Conservation (phyloP, 2,888 invertebrate genomes). For the Xestia c-nigrum region DNA sequence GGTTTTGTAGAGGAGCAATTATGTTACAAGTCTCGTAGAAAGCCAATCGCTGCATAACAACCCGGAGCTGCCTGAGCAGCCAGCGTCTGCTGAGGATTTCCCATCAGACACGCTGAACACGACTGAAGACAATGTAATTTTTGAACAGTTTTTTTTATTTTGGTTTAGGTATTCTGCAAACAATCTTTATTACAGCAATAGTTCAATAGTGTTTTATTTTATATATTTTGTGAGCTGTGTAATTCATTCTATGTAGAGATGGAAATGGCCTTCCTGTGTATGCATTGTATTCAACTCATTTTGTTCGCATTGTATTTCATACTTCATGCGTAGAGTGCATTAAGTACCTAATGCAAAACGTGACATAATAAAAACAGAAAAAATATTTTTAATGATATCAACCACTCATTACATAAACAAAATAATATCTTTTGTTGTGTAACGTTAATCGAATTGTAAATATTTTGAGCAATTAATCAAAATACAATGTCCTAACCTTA, state of each 20-base stretch:
- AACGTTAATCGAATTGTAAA: constrained; percentile 17
- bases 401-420: constrained; percentile 3
- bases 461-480: constrained; percentile 3
- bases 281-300: neutral
- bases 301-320: constrained; percentile 14
- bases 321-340: neutral
- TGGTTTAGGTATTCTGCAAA: neutral
- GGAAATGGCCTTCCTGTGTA: constrained; percentile 4
- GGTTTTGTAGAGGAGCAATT: constrained; percentile 5
- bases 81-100: neutral
- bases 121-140: neutral
- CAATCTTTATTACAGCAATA: neutral
- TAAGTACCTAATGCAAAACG: neutral
- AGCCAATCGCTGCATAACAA: neutral
- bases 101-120: neutral
- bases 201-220: neutral
- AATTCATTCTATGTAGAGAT: neutral
- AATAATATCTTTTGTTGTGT: neutral
- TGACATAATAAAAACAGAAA: neutral
- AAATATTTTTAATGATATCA: neutral
- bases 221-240: neutral
- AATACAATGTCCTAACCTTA: neutral
- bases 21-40: constrained; percentile 11
- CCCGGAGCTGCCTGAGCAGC: neutral
- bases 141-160: neutral